These are phyloP conservation scores for Caradrina clavipalpis DNA, from an alignment of 2,888 invertebrate species.

Conservation along the genomic window DNA sequence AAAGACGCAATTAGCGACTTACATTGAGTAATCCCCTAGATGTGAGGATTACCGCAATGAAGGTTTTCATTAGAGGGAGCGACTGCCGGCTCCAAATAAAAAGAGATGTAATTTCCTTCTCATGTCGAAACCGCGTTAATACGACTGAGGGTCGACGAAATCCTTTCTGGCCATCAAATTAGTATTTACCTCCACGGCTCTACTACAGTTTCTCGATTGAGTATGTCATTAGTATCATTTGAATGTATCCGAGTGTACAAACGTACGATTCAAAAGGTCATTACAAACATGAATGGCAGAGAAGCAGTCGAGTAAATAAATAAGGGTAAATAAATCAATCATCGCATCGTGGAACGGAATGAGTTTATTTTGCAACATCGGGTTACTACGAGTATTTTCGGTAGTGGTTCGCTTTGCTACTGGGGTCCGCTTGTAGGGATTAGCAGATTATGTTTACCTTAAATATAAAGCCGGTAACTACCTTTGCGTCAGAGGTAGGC, in stretches of 20 bases:
- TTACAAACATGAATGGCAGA: constrained; percentile 32
- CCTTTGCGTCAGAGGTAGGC: constrained; percentile 34
- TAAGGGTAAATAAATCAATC: constrained; percentile 56
- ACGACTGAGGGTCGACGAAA: constrained; percentile 75
- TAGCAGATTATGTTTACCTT: constrained; percentile 68
- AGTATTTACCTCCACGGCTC: constrained; percentile 60
- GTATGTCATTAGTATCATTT: constrained; percentile 37
- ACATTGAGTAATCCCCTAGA: constrained; percentile 66
- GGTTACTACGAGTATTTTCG: constrained; percentile 41
- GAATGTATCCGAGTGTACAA: constrained; percentile 12
- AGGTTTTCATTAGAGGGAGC: constrained; percentile 79
- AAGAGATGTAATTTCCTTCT: constrained; percentile 80
- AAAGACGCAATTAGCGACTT: constrained; percentile 68
- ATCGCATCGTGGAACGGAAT: constrained; percentile 27
- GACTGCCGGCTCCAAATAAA: constrained; percentile 75
- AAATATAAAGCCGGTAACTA: constrained; percentile 66
- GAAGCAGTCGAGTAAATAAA: constrained; percentile 43
- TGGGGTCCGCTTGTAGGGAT: constrained; percentile 59
- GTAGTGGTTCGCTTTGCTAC: constrained; percentile 45
- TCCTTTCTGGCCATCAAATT: constrained; percentile 79
- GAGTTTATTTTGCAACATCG: constrained; percentile 39
- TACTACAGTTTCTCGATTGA: constrained; percentile 62
- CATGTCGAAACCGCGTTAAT: constrained; percentile 80
- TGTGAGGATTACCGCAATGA: constrained; percentile 71
- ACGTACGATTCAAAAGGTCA: constrained; percentile 20